Evolutionary conservation across 2,888 invertebrate genomes (phyloP).

Genomic region (Coenonympha arcania): DNA sequence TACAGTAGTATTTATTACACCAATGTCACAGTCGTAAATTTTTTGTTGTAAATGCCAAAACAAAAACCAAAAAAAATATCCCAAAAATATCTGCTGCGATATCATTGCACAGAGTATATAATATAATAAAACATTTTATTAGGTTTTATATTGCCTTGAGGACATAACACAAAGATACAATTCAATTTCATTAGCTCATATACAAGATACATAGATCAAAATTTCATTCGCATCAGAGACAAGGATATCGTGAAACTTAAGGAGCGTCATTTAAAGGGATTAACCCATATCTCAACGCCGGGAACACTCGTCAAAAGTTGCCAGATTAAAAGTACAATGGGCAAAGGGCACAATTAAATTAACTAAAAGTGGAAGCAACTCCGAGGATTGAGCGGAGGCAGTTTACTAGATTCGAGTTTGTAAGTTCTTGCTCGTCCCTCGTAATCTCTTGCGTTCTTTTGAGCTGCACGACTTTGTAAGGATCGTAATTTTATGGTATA

Average conservation of each 20-base stretch:
- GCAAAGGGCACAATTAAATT: conserved; percentile 10
- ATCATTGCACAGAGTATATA: no score
- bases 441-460: not conserved
- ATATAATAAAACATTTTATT: no score
- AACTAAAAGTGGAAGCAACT: conserved; percentile 5
- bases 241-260: not conserved
- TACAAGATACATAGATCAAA: not conserved
- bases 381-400: not conserved
- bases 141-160: no score
- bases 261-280: not conserved
- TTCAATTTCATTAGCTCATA: not conserved
- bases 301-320: conserved; percentile 2
- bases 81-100: no score
- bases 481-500: not conserved
- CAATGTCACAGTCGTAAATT: no score
- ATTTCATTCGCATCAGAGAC: not conserved
- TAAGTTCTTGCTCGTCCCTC: not conserved
- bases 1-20: no score
- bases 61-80: no score
- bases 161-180: no score
- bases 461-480: no score
- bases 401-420: not conserved
- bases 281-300: conserved; percentile 6
- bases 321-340: conserved; percentile 9
- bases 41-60: no score